A percentile compares a stretch with the other conserved stretches of the same genome.
Conservation (phyloP, 2,797 vertebrate species). For the Hydrolagus colliei region DNA sequence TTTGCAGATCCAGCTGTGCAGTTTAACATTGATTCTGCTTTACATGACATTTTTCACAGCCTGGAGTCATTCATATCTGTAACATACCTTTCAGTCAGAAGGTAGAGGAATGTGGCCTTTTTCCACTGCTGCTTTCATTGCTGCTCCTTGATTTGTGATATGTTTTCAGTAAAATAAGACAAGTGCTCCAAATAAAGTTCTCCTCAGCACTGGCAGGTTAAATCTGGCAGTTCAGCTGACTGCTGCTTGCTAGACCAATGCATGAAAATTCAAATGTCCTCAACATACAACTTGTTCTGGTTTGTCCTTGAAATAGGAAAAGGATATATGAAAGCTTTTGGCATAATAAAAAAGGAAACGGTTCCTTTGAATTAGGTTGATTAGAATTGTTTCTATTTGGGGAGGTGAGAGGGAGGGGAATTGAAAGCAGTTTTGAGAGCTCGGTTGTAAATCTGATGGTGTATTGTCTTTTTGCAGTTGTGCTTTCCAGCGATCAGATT, state of each 20-base stretch:
- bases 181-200: neutral
- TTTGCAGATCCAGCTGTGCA: no score
- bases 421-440: neutral
- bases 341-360: neutral
- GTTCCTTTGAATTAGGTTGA: neutral
- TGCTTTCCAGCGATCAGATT: conserved; percentile 82
- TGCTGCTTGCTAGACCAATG: neutral
- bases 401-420: neutral
- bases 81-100: neutral
- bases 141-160: neutral
- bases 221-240: neutral
- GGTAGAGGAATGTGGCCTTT: neutral
- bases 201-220: neutral
- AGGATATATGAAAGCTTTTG: neutral
- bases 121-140: neutral
- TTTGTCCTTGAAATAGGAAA: neutral
- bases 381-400: neutral
- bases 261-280: neutral
- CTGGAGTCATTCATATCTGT: neutral
- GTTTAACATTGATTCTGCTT: neutral
- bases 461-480: conserved; percentile 56
- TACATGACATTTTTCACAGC: neutral
- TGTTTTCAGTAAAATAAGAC: neutral
- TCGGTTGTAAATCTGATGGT: conserved; percentile 4
- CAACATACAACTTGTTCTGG: neutral